Evolutionary conservation across 2,797 vertebrate genomes (phyloP).

Genomic region (Falco peregrinus): DNA sequence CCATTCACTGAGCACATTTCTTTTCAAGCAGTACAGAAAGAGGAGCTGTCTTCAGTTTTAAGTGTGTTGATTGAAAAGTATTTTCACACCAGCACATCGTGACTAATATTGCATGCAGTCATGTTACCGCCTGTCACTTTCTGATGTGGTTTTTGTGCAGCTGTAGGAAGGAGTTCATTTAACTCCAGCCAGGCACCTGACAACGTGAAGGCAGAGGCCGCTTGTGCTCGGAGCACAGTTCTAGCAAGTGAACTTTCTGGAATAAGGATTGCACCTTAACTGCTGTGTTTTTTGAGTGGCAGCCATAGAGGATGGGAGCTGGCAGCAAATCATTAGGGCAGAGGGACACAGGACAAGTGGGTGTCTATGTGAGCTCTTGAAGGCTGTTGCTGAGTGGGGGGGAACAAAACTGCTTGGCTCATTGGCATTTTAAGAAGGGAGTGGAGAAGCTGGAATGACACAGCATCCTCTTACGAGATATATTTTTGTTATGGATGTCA

Average conservation of each 20-base stretch:
- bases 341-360: not conserved
- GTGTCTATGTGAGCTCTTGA: not conserved
- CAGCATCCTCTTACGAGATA: not conserved
- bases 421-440: not conserved
- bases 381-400: not conserved
- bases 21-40: conserved; percentile 28
- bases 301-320: not conserved
- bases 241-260: not conserved
- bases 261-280: not conserved
- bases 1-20: conserved; percentile 24
- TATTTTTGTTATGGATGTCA: not conserved
- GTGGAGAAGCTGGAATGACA: not conserved
- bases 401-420: not conserved
- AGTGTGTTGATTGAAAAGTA: conserved; percentile 20
- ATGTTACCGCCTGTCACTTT: not conserved
- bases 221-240: not conserved
- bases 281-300: not conserved
- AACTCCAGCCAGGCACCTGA: conserved; percentile 23
- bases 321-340: not conserved
- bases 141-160: conserved; percentile 16
- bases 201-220: not conserved
- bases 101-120: conserved; percentile 16
- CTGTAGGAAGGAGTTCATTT: conserved; percentile 26
- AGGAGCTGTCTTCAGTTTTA: conserved; percentile 23
- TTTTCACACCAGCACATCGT: conserved; percentile 39